Evolutionary conservation across 2,888 invertebrate genomes (phyloP).

Genomic region (Ophraella communa): DNA sequence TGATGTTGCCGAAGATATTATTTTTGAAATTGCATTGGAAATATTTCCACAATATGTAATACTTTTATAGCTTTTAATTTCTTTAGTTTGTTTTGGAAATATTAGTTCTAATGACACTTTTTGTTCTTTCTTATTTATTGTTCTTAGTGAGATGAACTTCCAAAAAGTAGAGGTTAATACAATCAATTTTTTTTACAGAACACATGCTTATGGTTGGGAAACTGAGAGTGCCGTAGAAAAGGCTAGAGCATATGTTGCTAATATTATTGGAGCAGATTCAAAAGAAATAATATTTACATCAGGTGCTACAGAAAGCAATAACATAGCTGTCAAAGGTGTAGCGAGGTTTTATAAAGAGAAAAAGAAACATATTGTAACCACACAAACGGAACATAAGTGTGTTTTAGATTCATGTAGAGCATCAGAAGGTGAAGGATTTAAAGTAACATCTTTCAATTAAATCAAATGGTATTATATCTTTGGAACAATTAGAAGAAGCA

Average conservation of each 20-base stretch:
- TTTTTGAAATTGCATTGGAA: too few relatives aligned
- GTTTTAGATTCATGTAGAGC: constrained; percentile 97
- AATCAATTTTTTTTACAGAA: too few relatives aligned
- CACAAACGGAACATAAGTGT: constrained; percentile 99
- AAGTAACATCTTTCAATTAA: constrained; percentile 91
- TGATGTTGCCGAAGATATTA: too few relatives aligned
- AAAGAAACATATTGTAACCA: constrained; percentile 95
- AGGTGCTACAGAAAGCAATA: constrained; percentile 99
- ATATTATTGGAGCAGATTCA: constrained; percentile 90
- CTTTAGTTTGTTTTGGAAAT: too few relatives aligned
- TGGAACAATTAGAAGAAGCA: constrained; percentile 79
- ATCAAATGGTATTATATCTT: constrained; percentile 81
- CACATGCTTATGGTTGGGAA: constrained; percentile 99
- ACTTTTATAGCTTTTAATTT: too few relatives aligned
- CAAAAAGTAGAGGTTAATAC: too few relatives aligned
- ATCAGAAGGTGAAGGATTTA: constrained; percentile 93
- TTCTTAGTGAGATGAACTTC: too few relatives aligned
- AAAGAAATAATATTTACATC: constrained; percentile 99
- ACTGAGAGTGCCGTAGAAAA: constrained; percentile 93
- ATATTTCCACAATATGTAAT: too few relatives aligned
- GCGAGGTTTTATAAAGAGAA: constrained; percentile 92
- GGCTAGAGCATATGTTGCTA: constrained; percentile 89
- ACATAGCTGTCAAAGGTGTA: constrained; percentile 96
- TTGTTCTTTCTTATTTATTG: too few relatives aligned
- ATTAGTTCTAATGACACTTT: too few relatives aligned